Evolutionary conservation across 2,888 invertebrate genomes (phyloP), one percentile per base, ranked within the genome.

Genomic region (Oligia latruncula): DNA sequence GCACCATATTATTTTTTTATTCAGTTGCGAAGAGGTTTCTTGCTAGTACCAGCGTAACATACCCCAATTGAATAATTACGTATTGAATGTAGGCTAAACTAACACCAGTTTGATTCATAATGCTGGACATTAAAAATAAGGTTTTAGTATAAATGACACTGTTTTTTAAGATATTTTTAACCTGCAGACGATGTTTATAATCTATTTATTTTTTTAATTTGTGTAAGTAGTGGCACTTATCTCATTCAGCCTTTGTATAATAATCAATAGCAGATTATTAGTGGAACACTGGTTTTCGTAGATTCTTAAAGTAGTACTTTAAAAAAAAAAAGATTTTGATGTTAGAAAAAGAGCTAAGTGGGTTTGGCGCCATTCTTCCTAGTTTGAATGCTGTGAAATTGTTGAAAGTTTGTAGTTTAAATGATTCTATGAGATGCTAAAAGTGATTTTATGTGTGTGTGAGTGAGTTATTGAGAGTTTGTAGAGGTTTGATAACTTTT

Each of bases 121-220:
- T 89, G 89, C 89, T 87, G 89, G 89, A 87, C 89, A 87, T 89
- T 88, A 74, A 83, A 80, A 81, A 70, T 84, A 89, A 86, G 85
- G 60, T 78, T 66, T 88, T 88, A 83, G 76, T 72, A 81, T 80
- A 83, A 84, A 84, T 85, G 84, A 85, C 85, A 88, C 77, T 78
- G 77, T 85, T 88, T 88, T 29, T 82, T 81, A 83, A 89, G 81
- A 86, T 82, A 81, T 76, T 89, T 89, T 90, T 87, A 85, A 82
- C 81, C 80, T 88, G 85, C 85, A 84, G 85, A 88, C 82, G 81
- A 88, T 84, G 80, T 85, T 85, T 88, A 80, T 86, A 70, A 84
- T 82, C 60, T 88, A 85, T 88, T 90, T 89, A 81, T 89, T 86
- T 86, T 84, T 89, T 84, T 77, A 75, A 71, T 85, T 85, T 85